These are phyloP conservation scores for Paedocypris sp. DNA, from an alignment of 2,113 vertebrate species.

Conservation along the genomic window DNA sequence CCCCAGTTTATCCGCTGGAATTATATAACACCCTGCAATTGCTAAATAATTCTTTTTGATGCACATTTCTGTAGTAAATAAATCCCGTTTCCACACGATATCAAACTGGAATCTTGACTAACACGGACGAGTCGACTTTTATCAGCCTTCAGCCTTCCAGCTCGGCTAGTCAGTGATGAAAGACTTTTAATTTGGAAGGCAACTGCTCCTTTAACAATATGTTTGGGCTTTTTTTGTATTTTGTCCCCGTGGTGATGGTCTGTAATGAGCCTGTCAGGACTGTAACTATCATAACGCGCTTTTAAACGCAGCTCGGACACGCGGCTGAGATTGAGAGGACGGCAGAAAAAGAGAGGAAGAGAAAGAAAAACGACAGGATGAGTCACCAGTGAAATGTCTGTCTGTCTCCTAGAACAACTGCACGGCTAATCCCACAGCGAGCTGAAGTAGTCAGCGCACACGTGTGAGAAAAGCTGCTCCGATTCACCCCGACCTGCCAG, in stretches of 20 bases:
- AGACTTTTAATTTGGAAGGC: neutral
- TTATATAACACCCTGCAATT: too few relatives aligned
- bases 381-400: constrained; percentile 7
- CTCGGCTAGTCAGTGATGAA: neutral
- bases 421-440: constrained; percentile 8
- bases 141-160: too few relatives aligned
- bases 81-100: too few relatives aligned
- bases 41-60: too few relatives aligned
- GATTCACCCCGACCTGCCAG: too few relatives aligned
- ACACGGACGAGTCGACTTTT: too few relatives aligned
- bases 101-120: too few relatives aligned
- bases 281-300: constrained; percentile 10
- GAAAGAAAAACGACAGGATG: neutral
- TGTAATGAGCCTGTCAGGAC: constrained; percentile 7
- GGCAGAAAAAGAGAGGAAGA: neutral
- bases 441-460: neutral
- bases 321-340: neutral
- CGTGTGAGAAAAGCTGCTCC: too few relatives aligned
- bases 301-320: constrained; percentile 16
- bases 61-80: too few relatives aligned
- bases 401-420: constrained; percentile 12
- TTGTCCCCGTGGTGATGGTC: neutral
- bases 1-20: too few relatives aligned
- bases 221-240: neutral
- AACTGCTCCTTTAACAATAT: neutral